Conservation (phyloP, 2,888 invertebrate genomes). For the Drosophila peninsularis region DNA sequence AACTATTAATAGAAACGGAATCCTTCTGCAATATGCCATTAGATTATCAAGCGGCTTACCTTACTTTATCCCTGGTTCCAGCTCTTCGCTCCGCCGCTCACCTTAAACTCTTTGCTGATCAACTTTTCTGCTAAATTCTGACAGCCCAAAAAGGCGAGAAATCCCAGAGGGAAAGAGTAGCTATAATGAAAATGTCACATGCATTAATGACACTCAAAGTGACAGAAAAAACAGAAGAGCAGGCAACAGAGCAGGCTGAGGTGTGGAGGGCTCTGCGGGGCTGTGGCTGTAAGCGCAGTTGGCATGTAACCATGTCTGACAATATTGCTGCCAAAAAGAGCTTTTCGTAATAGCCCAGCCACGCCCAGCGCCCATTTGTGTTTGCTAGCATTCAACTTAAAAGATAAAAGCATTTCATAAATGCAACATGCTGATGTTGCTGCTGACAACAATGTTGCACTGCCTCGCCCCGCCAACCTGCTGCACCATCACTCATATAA, state of each 20-base stretch:
- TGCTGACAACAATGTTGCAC: constrained; percentile 77
- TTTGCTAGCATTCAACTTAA: constrained; percentile 70
- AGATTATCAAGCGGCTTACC: not conserved
- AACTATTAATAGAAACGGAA: no score
- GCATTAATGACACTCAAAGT: constrained; percentile 83
- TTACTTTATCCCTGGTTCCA: no score
- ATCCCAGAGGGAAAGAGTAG: constrained; percentile 42
- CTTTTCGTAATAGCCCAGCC: constrained; percentile 65
- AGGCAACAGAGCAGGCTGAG: not conserved
- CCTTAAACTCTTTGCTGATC: constrained; percentile 23
- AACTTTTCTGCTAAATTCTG: constrained; percentile 32
- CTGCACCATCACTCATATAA: constrained; percentile 51
- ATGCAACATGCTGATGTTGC: constrained; percentile 81
- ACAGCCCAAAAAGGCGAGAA: constrained; percentile 39
- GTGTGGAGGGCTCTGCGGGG: not conserved
- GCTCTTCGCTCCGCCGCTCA: not conserved
- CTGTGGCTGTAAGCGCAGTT: constrained; percentile 29
- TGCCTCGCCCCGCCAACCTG: constrained; percentile 20
- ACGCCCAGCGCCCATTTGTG: constrained; percentile 46
- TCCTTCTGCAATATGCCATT: not conserved
- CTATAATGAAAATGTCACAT: constrained; percentile 83
- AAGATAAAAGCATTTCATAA: constrained; percentile 83
- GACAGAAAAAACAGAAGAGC: constrained; percentile 42
- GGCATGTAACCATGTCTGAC: constrained; percentile 73
- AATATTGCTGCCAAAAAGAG: constrained; percentile 80